Base-by-base conservation (phyloP, 2,113 vertebrate species). In the Ochotona curzoniae region DNA sequence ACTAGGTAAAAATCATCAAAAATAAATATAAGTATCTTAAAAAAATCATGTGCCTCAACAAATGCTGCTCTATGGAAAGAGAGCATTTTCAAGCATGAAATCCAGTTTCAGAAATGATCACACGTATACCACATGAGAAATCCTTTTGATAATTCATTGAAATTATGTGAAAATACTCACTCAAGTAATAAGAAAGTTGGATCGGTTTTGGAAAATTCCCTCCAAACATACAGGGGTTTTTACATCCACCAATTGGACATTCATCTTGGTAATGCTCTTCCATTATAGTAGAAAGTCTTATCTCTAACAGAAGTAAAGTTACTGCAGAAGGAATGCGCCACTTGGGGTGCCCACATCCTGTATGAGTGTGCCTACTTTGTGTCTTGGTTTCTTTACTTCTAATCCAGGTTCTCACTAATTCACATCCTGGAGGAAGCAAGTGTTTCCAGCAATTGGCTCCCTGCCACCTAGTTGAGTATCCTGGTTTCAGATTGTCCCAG, bases 71-170 rank as follows among this genome's bases (percentile, higher is more conserved):
- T 26, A 57, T 23, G 69, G 38, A 74, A n/a, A n/a, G n/a, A n/a
- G n/a, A 85, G 10, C 21, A 47, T 28, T 80, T 21, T 61, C 17
- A 47, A 83, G 23, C 28, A 4, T 76, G 78, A 44, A 88, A 86
- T 12, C 92, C 78, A 88, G 5, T 92, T 89, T 82, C 57, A 96
- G 71, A 93, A 96, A 76, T 4, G 28, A 61, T 69, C 76, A 87
- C 13, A 90, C 25, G 49, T 66, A 81, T 76, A 86, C 47, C 30
- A 83, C 35, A 26, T 30, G 78, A 79, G 61, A 93, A 76, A 74
- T 49, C 28, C n/a, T 78, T 75, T 67, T 63, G 49, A 91, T 35
- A 83, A 71, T 74, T 74, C 75, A 23, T 30, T 75, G 38, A 89
- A 82, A 26, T 9, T 66, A 76, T 90, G 84, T 87, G 57, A 93